Percentiles rank a stretch among this genome's conserved stretches.
phyloP scores from a whole-genome alignment of 1,140 invertebrate genomes.

The Cheumatopsyche charites region DNA sequence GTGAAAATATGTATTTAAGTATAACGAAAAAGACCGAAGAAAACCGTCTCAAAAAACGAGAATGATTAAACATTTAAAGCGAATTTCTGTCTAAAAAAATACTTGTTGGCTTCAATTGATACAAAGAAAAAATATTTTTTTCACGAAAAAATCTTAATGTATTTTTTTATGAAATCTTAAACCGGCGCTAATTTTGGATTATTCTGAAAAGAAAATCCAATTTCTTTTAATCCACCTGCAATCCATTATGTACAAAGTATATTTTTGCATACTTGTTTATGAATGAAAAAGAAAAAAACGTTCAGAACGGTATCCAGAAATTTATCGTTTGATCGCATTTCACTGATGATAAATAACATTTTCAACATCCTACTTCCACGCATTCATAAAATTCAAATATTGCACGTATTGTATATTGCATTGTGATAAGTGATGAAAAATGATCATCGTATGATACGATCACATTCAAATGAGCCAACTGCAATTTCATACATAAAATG shows the following conservation, averaged over 20 bases:
- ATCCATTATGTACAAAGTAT: too few species aligned
- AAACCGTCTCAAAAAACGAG: background rate
- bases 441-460: background rate
- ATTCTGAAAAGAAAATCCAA: too few species aligned
- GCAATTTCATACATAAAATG: background rate
- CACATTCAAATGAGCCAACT: background rate
- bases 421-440: slow-evolving; percentile 12
- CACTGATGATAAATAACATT: background rate
- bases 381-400: background rate
- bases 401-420: background rate
- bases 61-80: slow-evolving; percentile 4
- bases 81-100: background rate
- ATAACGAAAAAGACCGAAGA: background rate
- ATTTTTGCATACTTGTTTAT: too few species aligned
- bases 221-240: too few species aligned
- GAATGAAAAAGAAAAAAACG: too few species aligned
- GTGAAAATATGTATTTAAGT: too few species aligned
- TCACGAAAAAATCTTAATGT: too few species aligned
- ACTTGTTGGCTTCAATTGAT: background rate
- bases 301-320: background rate
- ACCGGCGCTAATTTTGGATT: too few species aligned
- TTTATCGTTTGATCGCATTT: slow-evolving; percentile 3
- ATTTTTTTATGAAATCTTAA: too few species aligned
- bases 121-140: background rate
- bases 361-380: too few species aligned